phyloP scores from a whole-genome alignment of 2,888 invertebrate species.

The Diloba caeruleocephala region DNA sequence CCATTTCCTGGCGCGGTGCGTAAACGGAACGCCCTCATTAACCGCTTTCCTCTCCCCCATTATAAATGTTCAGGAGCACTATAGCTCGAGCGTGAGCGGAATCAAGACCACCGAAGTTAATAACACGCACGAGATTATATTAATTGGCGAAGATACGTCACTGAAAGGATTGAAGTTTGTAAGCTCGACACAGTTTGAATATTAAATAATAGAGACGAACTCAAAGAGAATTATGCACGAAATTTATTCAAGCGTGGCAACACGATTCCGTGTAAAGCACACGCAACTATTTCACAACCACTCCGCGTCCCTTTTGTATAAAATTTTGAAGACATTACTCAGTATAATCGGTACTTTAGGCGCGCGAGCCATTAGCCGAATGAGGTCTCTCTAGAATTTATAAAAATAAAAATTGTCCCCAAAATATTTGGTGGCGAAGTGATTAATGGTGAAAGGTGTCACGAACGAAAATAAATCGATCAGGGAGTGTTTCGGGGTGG shows the following conservation, averaged over 20 bases:
- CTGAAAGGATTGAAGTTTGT: conserved; percentile 43
- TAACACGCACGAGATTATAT: conserved; percentile 49
- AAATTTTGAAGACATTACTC: conserved; percentile 37
- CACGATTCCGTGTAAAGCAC: conserved; percentile 17
- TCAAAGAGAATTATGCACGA: conserved; percentile 24
- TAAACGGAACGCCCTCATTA: conserved; percentile 66
- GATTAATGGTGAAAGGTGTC: conserved; percentile 56
- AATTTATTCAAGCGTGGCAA: conserved; percentile 17
- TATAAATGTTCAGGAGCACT: conserved; percentile 45
- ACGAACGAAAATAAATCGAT: conserved; percentile 57
- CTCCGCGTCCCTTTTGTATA: conserved; percentile 28
- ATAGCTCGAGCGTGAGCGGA: conserved; percentile 48
- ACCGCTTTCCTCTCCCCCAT: conserved; percentile 52
- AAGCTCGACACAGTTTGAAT: conserved; percentile 34
- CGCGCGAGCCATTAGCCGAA: conserved; percentile 35
- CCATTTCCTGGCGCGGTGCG: conserved; percentile 56
- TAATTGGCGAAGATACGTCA: conserved; percentile 52
- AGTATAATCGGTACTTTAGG: conserved; percentile 43
- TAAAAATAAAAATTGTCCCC: conserved; percentile 49
- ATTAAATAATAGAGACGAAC: conserved; percentile 29
- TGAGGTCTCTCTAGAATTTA: conserved; percentile 46
- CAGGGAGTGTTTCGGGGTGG: conserved; percentile 48
- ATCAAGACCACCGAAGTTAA: conserved; percentile 33
- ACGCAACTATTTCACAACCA: conserved; percentile 34
- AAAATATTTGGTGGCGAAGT: conserved; percentile 53